phyloP scores from a whole-genome alignment of 2,797 vertebrate genomes.

The Esox lucius region DNA sequence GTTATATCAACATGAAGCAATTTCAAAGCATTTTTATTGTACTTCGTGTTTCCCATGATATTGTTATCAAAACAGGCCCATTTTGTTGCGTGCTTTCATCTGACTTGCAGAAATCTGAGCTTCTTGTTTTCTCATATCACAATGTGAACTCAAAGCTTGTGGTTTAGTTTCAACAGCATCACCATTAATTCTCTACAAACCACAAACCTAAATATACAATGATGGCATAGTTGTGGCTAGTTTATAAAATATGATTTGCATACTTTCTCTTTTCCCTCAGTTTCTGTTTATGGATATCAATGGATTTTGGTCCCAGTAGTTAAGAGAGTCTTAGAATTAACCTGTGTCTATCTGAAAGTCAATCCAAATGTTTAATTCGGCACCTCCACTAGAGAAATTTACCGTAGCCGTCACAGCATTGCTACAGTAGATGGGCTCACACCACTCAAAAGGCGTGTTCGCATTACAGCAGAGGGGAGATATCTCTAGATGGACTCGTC shows the following conservation, averaged over 20 bases:
- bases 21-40: too few species aligned
- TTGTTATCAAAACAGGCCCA: neutral
- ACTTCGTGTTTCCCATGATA: neutral
- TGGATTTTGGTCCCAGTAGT: neutral
- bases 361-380: too few species aligned
- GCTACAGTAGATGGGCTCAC: too few species aligned
- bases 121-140: neutral
- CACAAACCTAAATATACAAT: constrained; percentile 8
- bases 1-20: too few species aligned
- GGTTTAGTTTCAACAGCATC: neutral
- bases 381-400: too few species aligned
- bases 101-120: neutral
- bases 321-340: neutral
- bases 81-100: neutral
- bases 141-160: neutral
- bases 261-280: constrained; percentile 16
- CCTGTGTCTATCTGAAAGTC: neutral
- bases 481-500: too few species aligned
- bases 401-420: too few species aligned
- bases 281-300: neutral
- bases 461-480: too few species aligned
- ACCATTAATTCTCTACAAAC: constrained; percentile 12
- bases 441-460: too few species aligned
- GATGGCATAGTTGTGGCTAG: constrained; percentile 6
- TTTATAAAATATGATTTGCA: constrained; percentile 20